Percentiles rank a stretch among this genome's conserved stretches.
Evolutionary conservation across 1,140 invertebrate genomes (phyloP).

Genomic region (Drosophila littoralis): DNA sequence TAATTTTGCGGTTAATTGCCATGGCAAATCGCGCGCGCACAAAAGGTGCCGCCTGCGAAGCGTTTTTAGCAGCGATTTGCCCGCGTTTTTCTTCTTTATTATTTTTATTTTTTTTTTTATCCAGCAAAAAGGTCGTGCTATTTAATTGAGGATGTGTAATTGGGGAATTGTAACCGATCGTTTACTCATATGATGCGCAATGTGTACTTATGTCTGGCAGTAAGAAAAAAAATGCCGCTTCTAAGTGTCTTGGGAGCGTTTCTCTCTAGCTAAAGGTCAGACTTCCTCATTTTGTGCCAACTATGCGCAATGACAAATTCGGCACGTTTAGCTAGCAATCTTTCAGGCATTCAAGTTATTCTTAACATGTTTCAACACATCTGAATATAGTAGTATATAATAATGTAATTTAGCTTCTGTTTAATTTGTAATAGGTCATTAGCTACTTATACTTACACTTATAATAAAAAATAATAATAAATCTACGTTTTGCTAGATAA

Average conservation of each 20-base stretch:
- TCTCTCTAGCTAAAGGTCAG: slow-evolving; percentile 31
- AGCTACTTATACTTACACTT: too few species aligned
- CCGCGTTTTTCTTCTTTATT: slow-evolving; percentile 29
- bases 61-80: slow-evolving; percentile 57
- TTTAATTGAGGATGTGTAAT: slow-evolving; percentile 76
- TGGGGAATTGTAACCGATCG: slow-evolving; percentile 40
- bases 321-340: slow-evolving; percentile 22
- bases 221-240: slow-evolving; percentile 15
- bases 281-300: slow-evolving; percentile 33
- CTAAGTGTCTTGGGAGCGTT: slow-evolving; percentile 39
- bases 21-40: slow-evolving; percentile 59
- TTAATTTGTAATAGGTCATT: too few species aligned
- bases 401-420: too few species aligned
- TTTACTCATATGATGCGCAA: slow-evolving; percentile 5
- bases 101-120: slow-evolving; percentile 1
- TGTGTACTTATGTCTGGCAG: slow-evolving; percentile 8
- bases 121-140: slow-evolving; percentile 66
- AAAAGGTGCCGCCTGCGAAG: slow-evolving; percentile 66
- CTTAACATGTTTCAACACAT: not conserved
- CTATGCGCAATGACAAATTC: slow-evolving; percentile 16
- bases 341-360: slow-evolving; percentile 12
- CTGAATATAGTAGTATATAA: too few species aligned
- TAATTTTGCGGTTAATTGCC: slow-evolving; percentile 76
- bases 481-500: too few species aligned
- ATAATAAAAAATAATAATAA: too few species aligned